Evolutionary conservation across 1,140 invertebrate species (phyloP).

Genomic region (Ips nitidus): DNA sequence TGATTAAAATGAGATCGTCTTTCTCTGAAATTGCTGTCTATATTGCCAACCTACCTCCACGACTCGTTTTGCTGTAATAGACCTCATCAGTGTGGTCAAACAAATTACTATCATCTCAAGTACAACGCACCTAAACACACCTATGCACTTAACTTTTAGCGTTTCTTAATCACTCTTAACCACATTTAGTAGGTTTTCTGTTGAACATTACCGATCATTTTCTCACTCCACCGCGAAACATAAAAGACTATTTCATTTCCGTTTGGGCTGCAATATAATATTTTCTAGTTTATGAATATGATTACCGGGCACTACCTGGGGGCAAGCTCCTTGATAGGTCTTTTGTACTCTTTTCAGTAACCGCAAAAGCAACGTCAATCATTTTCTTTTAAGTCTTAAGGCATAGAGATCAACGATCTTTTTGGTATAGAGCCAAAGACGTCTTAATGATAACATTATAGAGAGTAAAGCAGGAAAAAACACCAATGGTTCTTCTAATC

Average conservation of each 20-base stretch:
- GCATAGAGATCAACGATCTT: background rate
- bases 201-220: too few relatives aligned
- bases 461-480: background rate
- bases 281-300: slow-evolving; percentile 5
- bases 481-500: background rate
- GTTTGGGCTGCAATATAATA: background rate
- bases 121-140: too few relatives aligned
- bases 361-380: background rate
- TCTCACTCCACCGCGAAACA: too few relatives aligned
- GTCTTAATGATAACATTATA: background rate
- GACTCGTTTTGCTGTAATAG: too few relatives aligned
- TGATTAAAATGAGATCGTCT: too few relatives aligned
- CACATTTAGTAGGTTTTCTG: too few relatives aligned
- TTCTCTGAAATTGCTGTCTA: too few relatives aligned
- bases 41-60: too few relatives aligned
- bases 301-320: background rate
- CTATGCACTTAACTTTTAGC: too few relatives aligned
- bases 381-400: background rate
- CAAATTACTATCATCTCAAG: too few relatives aligned
- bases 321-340: background rate
- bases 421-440: background rate
- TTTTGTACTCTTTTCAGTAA: slow-evolving; percentile 3
- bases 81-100: too few relatives aligned
- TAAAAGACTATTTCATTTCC: background rate
- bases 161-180: too few relatives aligned